Base-by-base conservation (phyloP, 2,797 vertebrate genomes). In the Vireo griseus region DNA sequence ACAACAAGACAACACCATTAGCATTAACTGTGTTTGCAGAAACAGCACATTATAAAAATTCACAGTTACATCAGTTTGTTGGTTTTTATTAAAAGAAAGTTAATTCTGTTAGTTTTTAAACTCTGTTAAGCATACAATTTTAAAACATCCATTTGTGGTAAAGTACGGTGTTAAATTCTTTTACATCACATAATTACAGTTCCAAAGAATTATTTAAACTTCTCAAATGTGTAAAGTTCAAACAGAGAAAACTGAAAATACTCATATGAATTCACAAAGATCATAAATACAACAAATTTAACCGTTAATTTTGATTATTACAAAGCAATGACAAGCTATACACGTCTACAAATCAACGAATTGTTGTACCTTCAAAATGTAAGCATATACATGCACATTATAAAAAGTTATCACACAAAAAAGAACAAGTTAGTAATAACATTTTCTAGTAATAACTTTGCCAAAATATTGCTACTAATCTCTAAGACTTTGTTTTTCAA, bases 71-170 rank as follows among this genome's bases (percentile, higher is more conserved):
- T 58, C 77, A 55, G n/a, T 77, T 72, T 29, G 20, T 12, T 65
- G 66, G 25, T 7, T 66, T 90, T 82, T 40, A 93, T 83, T 15
- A 12, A 58, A 40, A 29, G 16, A 37, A 13, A 35, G 78, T 90
- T 95, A 73, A 76, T 88, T 82, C 82, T 88, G 79, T 96, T 97
- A 97, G 96, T 94, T 94, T 92, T 88, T 81, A 35, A 90, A 92
- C 29, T 76, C 62, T 42, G 75, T 51, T 44, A 87, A 90, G 44
- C 66, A 51, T 40, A 93, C 61, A 66, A 47, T 63, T 89, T 73
- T 40, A 67, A 92, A 93, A 88, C 62, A 86, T 55, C 76, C 39
- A 31, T 88, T 91, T 73, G 54, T 84, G 57, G 90, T 37, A 82
- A 35, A 59, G 22, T 24, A 68, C 2, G 6, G 73, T 57, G 52